Evolutionary conservation across 2,888 invertebrate genomes (phyloP).

Genomic region (Cactoblastis cactorum): DNA sequence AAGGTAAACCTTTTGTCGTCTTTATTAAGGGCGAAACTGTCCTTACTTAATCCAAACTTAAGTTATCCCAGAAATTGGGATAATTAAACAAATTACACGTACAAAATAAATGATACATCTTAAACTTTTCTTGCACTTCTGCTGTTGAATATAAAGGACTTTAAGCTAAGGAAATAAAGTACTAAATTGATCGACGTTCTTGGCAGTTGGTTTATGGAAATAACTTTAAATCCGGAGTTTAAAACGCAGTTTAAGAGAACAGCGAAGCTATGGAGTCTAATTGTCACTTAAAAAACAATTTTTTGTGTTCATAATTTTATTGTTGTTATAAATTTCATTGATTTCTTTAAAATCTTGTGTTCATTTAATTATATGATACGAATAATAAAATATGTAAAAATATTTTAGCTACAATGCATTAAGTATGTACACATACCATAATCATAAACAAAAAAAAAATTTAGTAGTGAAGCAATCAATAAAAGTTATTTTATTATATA

Average conservation of each 20-base stretch:
- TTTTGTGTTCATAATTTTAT: too few species aligned
- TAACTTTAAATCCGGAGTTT: slow-evolving; percentile 65
- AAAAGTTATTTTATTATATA: too few species aligned
- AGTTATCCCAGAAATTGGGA: slow-evolving; percentile 11
- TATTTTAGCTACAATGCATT: too few species aligned
- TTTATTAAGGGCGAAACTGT: too few species aligned
- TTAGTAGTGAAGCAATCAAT: too few species aligned
- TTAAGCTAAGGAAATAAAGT: slow-evolving; percentile 24
- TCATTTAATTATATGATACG: too few species aligned
- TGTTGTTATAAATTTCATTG: too few species aligned
- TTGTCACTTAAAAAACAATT: too few species aligned
- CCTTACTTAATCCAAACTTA: neutral
- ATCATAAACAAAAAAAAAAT: too few species aligned
- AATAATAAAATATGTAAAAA: too few species aligned
- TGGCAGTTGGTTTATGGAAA: slow-evolving; percentile 52
- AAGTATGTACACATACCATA: too few species aligned
- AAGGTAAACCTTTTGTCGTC: neutral
- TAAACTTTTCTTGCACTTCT: neutral
- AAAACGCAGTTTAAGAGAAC: slow-evolving; percentile 53
- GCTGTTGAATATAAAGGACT: neutral
- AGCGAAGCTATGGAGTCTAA: slow-evolving; percentile 31
- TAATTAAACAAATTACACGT: slow-evolving; percentile 15
- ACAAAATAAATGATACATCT: slow-evolving; percentile 13
- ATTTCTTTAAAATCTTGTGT: too few species aligned
- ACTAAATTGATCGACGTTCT: slow-evolving; percentile 26